phyloP scores from a whole-genome alignment of 2,888 invertebrate species.

The Melikaiella ostensackeni region DNA sequence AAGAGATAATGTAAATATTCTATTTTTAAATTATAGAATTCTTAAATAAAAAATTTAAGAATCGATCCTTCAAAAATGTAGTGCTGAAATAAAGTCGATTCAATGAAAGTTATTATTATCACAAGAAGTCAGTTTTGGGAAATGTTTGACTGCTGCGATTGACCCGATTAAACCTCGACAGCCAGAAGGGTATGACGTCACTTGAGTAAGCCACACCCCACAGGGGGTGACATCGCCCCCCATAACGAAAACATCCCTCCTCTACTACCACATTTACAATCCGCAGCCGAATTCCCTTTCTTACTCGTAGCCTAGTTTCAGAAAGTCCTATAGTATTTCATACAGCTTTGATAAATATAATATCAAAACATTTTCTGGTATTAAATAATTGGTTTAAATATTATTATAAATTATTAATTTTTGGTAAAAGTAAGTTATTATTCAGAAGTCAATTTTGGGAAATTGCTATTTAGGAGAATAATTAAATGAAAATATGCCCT shows the following conservation, averaged over 20 bases:
- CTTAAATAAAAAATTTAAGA: neutral
- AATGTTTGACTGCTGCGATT: conserved; percentile 48
- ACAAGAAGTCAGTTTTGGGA: conserved; percentile 4
- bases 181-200: conserved; percentile 52
- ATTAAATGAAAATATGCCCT: too few relatives aligned
- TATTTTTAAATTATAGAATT: neutral
- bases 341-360: neutral
- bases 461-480: too few relatives aligned
- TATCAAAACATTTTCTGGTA: too few relatives aligned
- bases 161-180: conserved; percentile 60
- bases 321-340: conserved; percentile 37
- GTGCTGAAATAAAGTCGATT: neutral
- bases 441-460: too few relatives aligned
- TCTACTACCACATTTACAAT: neutral
- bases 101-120: neutral
- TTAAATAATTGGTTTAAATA: too few relatives aligned
- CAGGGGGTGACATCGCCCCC: conserved; percentile 52
- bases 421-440: too few relatives aligned
- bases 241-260: conserved; percentile 55
- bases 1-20: neutral
- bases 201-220: conserved; percentile 50
- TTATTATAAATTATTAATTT: too few relatives aligned
- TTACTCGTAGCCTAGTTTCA: conserved; percentile 49
- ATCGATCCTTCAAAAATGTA: neutral
- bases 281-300: conserved; percentile 41